Percentiles rank a stretch among this genome's conserved stretches.
phyloP scores from a whole-genome alignment of 2,888 invertebrate genomes.

The Yponomeuta evonymella region DNA sequence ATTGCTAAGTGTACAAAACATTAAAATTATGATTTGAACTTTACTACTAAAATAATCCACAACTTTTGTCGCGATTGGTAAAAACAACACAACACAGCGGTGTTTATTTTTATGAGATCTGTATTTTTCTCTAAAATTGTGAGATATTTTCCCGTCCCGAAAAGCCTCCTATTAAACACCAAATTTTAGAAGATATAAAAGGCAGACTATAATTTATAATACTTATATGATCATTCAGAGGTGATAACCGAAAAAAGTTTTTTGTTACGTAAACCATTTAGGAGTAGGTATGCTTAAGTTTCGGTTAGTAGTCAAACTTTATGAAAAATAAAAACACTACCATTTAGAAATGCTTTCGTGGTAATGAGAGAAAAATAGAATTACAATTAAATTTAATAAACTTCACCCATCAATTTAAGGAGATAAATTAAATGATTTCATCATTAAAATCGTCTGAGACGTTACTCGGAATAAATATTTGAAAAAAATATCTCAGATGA shows the following conservation, averaged over 20 bases:
- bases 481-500: too few species aligned
- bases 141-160: slow-evolving; percentile 16
- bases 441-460: too few species aligned
- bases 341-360: slow-evolving; percentile 10
- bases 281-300: neutral
- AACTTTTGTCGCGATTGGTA: too few species aligned
- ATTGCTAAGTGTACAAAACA: too few species aligned
- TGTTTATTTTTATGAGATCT: neutral
- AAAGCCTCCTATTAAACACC: neutral
- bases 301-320: neutral
- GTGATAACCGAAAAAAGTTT: too few species aligned
- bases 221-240: neutral
- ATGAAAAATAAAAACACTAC: neutral
- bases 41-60: too few species aligned
- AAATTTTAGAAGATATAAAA: neutral
- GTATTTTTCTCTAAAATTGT: neutral
- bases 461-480: too few species aligned
- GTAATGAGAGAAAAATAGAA: slow-evolving; percentile 18
- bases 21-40: too few species aligned
- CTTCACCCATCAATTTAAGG: neutral
- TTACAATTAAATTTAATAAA: neutral
- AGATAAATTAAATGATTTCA: neutral
- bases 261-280: too few species aligned
- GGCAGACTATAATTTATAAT: neutral
- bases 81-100: neutral